Base-by-base conservation (phyloP, 2,888 invertebrate species). In the Folsomia manolachei region DNA sequence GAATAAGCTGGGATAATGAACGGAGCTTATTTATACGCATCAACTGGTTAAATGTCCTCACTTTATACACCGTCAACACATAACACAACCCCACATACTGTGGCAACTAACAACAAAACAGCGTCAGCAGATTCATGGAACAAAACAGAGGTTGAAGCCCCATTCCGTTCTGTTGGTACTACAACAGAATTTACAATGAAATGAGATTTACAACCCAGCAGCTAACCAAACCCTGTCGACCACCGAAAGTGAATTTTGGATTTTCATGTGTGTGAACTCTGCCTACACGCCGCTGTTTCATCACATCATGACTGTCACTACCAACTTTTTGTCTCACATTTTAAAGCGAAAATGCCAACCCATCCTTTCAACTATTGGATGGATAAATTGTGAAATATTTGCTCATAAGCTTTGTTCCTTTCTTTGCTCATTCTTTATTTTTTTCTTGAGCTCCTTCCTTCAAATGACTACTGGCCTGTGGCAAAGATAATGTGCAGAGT, bases 1-100 rank as follows among this genome's bases (percentile, higher is more conserved):
- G 52, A 67, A 63, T 71, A 71, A 71, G 71, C 63, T 24, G 21
- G 63, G 71, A 71, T 77, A 77, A 77, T 75, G 77, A 77, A 77
- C 39, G 74, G 71, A 74, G 77, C 74, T 77, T 77, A 77, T 75
- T 77, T 75, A 76, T 73, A 70, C 69, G 71, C 72, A 74, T 72
- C 73, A 75, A 75, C 71, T 70, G 73, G 71, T 69, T 73, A 75
- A 75, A 75, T 75, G 70, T 75, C 71, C 69, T 75, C 75, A 67
- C 62, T 70, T 72, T 65, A 63, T 65, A 67, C n/a, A 56, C n/a
- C n/a, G n/a, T n/a, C n/a, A n/a, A n/a, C n/a, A n/a, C n/a, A n/a
- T n/a, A n/a, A n/a, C n/a, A n/a, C n/a, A n/a, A n/a, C n/a, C n/a
- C n/a, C n/a, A n/a, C n/a, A n/a, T n/a, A n/a, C n/a, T n/a, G n/a